These are phyloP conservation scores for Dendrocopos noguchii DNA, from an alignment of 2,113 vertebrate species.

Conservation along the genomic window DNA sequence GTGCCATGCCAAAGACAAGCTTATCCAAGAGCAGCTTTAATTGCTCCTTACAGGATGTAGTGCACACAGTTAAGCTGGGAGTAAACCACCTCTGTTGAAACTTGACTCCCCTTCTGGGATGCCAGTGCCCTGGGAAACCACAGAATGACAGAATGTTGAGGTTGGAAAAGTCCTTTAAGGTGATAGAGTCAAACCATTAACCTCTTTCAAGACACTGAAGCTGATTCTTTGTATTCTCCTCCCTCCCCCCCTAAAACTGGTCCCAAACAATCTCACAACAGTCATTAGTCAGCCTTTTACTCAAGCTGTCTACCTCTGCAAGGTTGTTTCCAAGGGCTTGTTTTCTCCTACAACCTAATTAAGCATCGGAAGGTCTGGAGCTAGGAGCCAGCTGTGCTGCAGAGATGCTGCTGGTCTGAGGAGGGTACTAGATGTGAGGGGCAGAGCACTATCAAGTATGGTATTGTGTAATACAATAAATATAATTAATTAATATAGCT, in stretches of 20 bases:
- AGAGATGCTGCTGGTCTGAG: background rate
- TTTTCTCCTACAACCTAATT: background rate
- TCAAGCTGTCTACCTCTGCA: background rate
- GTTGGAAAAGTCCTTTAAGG: background rate
- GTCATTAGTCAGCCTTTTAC: background rate
- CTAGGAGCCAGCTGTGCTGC: background rate
- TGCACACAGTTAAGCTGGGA: background rate
- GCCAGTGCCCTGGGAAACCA: background rate
- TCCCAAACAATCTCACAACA: background rate
- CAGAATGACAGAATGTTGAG: background rate
- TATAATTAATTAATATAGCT: background rate
- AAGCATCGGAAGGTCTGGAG: background rate
- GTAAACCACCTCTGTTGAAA: background rate
- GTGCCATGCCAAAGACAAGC: rapidly evolving
- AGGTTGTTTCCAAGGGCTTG: background rate
- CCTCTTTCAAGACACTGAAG: background rate
- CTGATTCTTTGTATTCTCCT: background rate
- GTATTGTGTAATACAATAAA: background rate
- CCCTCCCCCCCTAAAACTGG: background rate
- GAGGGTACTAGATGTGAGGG: background rate
- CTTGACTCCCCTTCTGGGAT: background rate
- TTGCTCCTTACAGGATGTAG: background rate
- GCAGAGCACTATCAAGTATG: background rate
- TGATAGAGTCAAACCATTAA: background rate
- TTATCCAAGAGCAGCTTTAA: background rate